Base-by-base conservation (phyloP, 2,888 invertebrate genomes). In the Spisula solida region DNA sequence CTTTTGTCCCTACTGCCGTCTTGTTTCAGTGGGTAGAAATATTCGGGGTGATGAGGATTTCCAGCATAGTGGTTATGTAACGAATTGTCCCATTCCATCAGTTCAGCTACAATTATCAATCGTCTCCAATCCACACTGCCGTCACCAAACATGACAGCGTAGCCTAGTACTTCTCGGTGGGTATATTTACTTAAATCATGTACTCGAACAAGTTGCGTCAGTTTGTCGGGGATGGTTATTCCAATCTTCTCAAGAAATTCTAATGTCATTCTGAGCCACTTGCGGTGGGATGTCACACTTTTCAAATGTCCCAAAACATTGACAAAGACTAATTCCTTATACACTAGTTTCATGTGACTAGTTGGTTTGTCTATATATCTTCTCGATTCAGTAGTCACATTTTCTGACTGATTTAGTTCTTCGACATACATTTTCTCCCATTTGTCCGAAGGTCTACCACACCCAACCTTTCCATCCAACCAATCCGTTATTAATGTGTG, bases 41-140 rank as follows among this genome's bases (percentile, higher is more conserved):
- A 92, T 86, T 92, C 92, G 34, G 92, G 92, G 79, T 92, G 92
- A 34, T 92, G 92, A 20, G 89, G 92, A 81, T 92, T 92, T 29
- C 56, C 70, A 2, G 82, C 70, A 60, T 91, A 92, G 70, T 92
- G 92, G 47, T 90, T 86, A 14, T 88, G 55, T 1, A 92, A 86
- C 10, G 90, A 70, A 25, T 25, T 60, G 18, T 85, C 81, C 91
- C 91, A 92, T 75, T 89, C 92, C 29, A 34, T 81, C 51, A 87
- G 88, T 66, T 92, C 92, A 8, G 85, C 82, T n/a, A 51, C 82
- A 0, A 31, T 70, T 48, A 82, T 86, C 10, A 92, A 87, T 20
- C 82, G 48, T 79, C 82, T 88, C 79, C 79, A 90, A n/a, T 70
- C 81, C 8, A 60, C 31, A 20, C 85, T 84, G 4, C 88, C 89